Evolutionary conservation across 2,113 vertebrate species (phyloP).

Genomic region (Sinocyclocheilus maitianheensis): DNA sequence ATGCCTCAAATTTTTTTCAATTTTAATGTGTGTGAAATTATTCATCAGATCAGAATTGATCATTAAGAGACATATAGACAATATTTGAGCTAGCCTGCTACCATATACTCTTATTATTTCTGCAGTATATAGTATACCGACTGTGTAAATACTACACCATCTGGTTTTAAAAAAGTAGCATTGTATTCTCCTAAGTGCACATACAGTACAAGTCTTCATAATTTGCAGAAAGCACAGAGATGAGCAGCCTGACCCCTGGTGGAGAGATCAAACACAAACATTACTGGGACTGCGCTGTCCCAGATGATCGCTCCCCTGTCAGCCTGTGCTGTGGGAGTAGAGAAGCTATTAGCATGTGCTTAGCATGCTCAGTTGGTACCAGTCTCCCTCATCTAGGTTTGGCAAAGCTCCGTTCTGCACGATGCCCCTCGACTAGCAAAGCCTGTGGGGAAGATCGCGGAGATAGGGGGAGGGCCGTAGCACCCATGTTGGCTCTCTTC

Average conservation of each 20-base stretch:
- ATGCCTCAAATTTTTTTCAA: background rate
- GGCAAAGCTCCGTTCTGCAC: background rate
- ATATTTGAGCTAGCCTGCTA: no score
- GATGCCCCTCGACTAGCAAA: conserved; percentile 8
- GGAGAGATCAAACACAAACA: conserved; percentile 11
- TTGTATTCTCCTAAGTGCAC: background rate
- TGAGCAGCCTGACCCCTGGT: conserved; percentile 35
- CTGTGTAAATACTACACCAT: background rate
- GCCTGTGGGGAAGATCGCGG: conserved; percentile 17
- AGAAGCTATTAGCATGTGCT: conserved; percentile 47
- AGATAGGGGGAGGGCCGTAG: conserved; percentile 30
- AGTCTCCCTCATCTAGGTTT: conserved; percentile 9
- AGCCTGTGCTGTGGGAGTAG: background rate
- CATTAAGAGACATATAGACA: background rate
- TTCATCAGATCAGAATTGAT: background rate
- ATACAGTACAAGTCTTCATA: background rate
- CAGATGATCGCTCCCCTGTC: conserved; percentile 4
- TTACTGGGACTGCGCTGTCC: background rate
- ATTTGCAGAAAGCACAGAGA: background rate
- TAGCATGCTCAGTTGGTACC: conserved; percentile 29
- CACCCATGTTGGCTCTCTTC: conserved; percentile 25
- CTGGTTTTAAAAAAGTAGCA: background rate
- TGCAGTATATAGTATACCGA: background rate
- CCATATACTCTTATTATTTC: background rate
- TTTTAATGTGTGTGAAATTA: background rate